Percentiles rank a stretch among this genome's conserved stretches.
Evolutionary conservation across 1,140 invertebrate genomes (phyloP).

Genomic region (Rhagoletis pomonella): DNA sequence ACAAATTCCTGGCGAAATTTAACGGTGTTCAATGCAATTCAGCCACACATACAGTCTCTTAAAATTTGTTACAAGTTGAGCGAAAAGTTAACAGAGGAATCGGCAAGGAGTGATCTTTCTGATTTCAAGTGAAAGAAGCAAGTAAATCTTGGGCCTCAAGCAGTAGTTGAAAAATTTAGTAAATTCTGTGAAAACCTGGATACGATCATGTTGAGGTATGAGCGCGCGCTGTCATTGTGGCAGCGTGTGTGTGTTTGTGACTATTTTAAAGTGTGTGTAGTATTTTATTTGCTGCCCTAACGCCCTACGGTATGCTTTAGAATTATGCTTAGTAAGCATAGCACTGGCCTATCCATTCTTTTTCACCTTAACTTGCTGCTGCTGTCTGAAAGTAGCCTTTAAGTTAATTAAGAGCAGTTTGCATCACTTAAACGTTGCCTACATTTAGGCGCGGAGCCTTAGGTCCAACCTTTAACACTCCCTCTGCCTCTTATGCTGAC

Average conservation of each 20-base stretch:
- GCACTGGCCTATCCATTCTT: no score
- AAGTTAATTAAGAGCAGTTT: background rate
- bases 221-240: no score
- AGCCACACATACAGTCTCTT: background rate
- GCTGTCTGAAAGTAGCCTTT: no score
- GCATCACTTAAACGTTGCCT: background rate
- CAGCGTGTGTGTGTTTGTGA: background rate
- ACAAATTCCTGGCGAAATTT: background rate
- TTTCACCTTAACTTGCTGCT: no score
- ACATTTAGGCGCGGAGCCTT: background rate
- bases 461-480: no score
- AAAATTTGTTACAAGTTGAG: background rate
- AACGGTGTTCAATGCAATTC: background rate
- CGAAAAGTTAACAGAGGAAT: background rate
- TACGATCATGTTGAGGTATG: conserved; percentile 15
- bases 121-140: background rate
- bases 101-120: background rate
- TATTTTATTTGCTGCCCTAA: no score
- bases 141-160: background rate
- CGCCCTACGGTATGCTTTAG: conserved; percentile 11
- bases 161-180: background rate
- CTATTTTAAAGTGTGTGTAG: background rate
- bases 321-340: background rate
- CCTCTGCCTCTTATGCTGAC: background rate
- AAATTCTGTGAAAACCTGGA: background rate